Evolutionary conservation across 2,888 invertebrate species (phyloP), one percentile per base, ranked within the genome.

Genomic region (Macaria notata): DNA sequence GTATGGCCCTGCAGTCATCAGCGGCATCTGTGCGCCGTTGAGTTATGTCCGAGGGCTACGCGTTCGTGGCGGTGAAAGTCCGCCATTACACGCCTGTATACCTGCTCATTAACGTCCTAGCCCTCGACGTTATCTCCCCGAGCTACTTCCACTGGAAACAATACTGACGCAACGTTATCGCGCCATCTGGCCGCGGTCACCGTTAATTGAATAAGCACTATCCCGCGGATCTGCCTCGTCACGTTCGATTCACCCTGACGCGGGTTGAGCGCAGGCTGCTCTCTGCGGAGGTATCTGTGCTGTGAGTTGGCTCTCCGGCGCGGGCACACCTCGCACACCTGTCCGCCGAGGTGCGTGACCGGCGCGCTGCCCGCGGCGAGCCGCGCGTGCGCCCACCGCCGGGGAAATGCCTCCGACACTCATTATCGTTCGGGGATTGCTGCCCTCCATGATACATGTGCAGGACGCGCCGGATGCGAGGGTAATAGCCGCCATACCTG

Each of bases 351-450:
- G 71, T 70, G 70, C 72, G 73, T 76, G 77, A 69, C 74, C 73
- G 73, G 72, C 76, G 72, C 72, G 71, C 65, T 65, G 72, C 69
- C 72, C 62, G 70, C 70, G 77, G 79, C 76, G 60, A 65, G 59
- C 58, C 68, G 74, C 79, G 77, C 78, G 81, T 76, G 77, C 76
- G 72, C 76, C 72, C 72, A 72, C 72, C 76, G 73, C 77, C 77
- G 79, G 83, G 81, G 81, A 81, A 83, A 85, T 80, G 85, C 86
- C 86, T 85, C 83, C 80, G 76, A 82, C 78, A 81, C 80, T 86
- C 88, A 88, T 89, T 88, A 88, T 86, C 78, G 87, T 86, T 87
- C 75, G 83, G 83, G 78, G 77, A 78, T 82, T 76, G 81, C 77
- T 78, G 76, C 78, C 77, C 76, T 74, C 76, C 78, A 84, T 86